phyloP scores from a whole-genome alignment of 2,113 vertebrate genomes.

The Nycticebus coucang region DNA sequence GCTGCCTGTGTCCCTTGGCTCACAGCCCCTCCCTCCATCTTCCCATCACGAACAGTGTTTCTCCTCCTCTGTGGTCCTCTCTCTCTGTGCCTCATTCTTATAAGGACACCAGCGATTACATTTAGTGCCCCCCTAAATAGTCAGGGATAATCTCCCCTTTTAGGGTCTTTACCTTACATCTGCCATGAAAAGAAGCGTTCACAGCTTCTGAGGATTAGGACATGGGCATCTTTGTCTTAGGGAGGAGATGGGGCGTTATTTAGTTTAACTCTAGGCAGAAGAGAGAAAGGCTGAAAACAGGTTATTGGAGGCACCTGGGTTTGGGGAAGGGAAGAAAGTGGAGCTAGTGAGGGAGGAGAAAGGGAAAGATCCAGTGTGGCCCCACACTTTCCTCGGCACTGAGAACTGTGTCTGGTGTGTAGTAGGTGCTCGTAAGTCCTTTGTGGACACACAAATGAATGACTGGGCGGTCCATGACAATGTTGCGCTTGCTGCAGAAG shows the following conservation, averaged over 20 bases:
- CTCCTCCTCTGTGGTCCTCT: background rate
- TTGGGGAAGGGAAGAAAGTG: background rate
- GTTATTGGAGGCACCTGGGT: rapidly evolving
- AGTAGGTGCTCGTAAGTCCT: rapidly evolving
- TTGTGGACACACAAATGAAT: background rate
- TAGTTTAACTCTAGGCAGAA: background rate
- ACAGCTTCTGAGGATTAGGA: background rate
- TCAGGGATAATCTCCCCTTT: background rate
- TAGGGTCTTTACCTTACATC: background rate
- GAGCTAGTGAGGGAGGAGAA: background rate
- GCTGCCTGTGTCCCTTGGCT: rapidly evolving
- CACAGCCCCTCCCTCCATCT: background rate
- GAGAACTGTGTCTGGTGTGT: rapidly evolving
- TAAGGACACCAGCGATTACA: rapidly evolving
- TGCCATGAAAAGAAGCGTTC: rapidly evolving
- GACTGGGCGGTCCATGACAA: rapidly evolving
- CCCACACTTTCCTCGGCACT: background rate
- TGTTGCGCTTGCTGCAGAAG: rapidly evolving
- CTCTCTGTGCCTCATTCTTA: no score
- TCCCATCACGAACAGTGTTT: rapidly evolving
- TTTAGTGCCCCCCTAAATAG: rapidly evolving
- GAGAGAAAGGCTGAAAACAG: background rate
- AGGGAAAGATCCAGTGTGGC: background rate
- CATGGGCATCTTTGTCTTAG: rapidly evolving
- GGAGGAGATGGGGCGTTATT: rapidly evolving